These are phyloP conservation scores for Mesochorus sp. DNA, from an alignment of 2,888 invertebrate genomes.

Conservation along the genomic window DNA sequence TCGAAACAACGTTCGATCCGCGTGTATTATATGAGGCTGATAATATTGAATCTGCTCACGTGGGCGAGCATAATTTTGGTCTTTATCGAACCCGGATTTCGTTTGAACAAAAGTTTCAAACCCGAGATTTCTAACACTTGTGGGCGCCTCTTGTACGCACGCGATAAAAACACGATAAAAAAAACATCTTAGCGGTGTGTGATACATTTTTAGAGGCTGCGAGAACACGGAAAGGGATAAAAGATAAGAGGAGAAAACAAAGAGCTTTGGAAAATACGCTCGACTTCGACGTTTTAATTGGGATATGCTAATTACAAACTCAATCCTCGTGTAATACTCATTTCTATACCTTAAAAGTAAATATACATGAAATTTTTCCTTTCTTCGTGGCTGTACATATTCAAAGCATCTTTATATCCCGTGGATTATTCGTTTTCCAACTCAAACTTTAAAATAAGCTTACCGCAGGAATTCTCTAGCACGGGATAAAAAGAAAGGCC, in stretches of 20 bases:
- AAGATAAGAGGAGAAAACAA: slow-evolving; percentile 29
- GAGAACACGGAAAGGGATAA: background rate
- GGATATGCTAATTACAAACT: slow-evolving; percentile 75
- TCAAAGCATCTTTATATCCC: slow-evolving; percentile 26
- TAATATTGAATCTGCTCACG: background rate
- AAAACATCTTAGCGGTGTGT: too few relatives aligned
- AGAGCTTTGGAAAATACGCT: slow-evolving; percentile 28
- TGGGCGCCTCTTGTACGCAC: background rate
- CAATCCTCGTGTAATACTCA: slow-evolving; percentile 68
- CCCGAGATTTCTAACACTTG: background rate
- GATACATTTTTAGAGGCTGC: background rate
- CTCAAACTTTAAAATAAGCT: slow-evolving; percentile 1
- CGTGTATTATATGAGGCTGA: background rate
- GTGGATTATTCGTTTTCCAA: background rate
- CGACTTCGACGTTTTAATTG: slow-evolving; percentile 73
- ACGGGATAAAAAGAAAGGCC: background rate
- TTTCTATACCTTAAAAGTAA: too few relatives aligned
- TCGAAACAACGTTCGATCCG: background rate
- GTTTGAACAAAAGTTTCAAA: slow-evolving; percentile 3
- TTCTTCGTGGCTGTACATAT: slow-evolving; percentile 24
- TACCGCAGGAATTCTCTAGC: background rate
- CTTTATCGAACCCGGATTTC: background rate
- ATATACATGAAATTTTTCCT: background rate
- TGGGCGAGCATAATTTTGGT: slow-evolving; percentile 18
- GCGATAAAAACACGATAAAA: too few relatives aligned